These are phyloP conservation scores for Dicerorhinus sumatrensis DNA, from an alignment of 2,113 vertebrate species.

Conservation along the genomic window DNA sequence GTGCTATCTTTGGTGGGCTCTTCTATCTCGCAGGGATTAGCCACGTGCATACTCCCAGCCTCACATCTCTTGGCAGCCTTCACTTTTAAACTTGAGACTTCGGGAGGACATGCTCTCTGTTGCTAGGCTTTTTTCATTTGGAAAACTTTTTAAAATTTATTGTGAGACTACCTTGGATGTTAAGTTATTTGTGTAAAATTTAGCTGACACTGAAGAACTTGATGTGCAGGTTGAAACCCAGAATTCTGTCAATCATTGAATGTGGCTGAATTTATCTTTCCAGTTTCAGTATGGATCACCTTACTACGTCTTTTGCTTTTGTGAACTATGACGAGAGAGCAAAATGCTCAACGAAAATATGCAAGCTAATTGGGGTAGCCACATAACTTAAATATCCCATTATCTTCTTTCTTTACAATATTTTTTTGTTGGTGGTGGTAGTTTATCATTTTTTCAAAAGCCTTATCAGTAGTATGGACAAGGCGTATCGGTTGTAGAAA, in stretches of 20 bases:
- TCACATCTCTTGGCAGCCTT: constrained; percentile 60
- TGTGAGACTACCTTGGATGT: constrained; percentile 48
- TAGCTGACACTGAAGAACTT: not conserved
- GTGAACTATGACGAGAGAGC: not conserved
- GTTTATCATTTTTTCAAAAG: not conserved
- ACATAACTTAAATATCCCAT: not conserved
- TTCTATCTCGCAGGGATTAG: constrained; percentile 57
- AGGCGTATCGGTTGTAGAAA: not conserved
- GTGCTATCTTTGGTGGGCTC: constrained; percentile 71
- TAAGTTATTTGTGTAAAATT: constrained; percentile 58
- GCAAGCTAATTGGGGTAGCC: not conserved
- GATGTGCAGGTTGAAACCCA: constrained; percentile 50
- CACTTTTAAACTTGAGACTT: constrained; percentile 55
- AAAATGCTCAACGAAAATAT: not conserved
- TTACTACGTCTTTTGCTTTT: not conserved
- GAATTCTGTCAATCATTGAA: not conserved
- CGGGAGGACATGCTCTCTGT: constrained; percentile 63
- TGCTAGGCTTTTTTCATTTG: constrained; percentile 62
- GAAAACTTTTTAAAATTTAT: constrained; percentile 58
- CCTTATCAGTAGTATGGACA: not conserved
- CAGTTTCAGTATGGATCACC: not conserved
- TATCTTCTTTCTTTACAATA: not conserved
- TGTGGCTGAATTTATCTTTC: constrained; percentile 22
- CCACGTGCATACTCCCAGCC: not conserved
- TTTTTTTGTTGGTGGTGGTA: not conserved